Percentiles rank a stretch among this genome's conserved stretches.
These are phyloP conservation scores for Hystrix cristata DNA, from an alignment of 2,113 vertebrate genomes.

Conservation along the genomic window DNA sequence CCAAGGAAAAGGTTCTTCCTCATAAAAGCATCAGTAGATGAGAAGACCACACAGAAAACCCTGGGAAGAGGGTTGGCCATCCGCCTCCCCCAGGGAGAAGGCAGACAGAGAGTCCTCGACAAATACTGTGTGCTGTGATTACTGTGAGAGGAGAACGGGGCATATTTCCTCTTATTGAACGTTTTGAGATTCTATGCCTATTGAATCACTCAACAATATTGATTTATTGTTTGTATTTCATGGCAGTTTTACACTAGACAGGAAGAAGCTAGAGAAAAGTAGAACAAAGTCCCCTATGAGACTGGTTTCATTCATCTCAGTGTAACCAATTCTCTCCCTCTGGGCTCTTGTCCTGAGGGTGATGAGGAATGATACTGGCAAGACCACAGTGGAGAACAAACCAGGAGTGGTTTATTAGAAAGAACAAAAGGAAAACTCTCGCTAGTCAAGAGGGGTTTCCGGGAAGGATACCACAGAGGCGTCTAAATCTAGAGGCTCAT, in stretches of 20 bases:
- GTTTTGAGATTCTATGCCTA: background rate
- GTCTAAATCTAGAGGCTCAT: background rate
- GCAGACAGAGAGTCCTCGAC: background rate
- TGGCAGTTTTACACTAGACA: background rate
- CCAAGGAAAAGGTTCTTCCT: background rate
- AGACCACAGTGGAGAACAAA: background rate
- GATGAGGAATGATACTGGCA: background rate
- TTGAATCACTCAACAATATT: background rate
- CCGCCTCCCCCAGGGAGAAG: background rate
- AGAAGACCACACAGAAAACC: background rate
- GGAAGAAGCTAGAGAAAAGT: slow-evolving; percentile 9
- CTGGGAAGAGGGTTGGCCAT: background rate
- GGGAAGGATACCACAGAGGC: background rate
- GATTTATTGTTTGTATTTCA: background rate
- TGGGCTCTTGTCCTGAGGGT: background rate
- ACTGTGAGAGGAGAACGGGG: background rate
- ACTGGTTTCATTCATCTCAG: background rate
- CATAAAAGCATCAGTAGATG: background rate
- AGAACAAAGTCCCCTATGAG: background rate
- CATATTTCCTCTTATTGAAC: background rate
- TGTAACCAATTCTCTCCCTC: background rate
- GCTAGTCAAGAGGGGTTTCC: background rate
- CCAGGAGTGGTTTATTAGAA: background rate
- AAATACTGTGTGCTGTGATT: background rate
- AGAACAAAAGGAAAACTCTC: background rate